Conservation (phyloP, 2,888 invertebrate genomes). For the Amiota communis region DNA sequence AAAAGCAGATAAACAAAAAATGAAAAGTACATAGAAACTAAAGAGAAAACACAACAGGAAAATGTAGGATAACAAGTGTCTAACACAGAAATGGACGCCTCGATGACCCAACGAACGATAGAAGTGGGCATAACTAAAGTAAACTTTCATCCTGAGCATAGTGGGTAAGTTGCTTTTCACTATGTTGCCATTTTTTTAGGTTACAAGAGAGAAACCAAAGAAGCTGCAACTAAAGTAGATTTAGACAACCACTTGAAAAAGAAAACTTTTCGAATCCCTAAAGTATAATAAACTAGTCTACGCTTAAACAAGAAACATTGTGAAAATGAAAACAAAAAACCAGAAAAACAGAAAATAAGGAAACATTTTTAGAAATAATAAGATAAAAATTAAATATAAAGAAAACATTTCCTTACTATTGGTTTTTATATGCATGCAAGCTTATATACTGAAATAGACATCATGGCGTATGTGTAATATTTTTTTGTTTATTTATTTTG, state of each 20-base stretch:
- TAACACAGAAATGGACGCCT: conserved; percentile 23
- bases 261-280: conserved; percentile 22
- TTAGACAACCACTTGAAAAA: conserved; percentile 11
- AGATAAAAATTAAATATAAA: no score
- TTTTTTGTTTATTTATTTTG: no score
- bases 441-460: no score
- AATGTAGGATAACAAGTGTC: conserved; percentile 24
- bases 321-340: not conserved
- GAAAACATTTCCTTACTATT: no score
- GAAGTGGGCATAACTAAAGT: not conserved
- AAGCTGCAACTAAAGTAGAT: not conserved
- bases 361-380: not conserved
- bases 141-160: conserved; percentile 3
- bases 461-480: no score
- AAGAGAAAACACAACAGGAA: conserved; percentile 6
- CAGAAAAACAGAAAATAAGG: not conserved
- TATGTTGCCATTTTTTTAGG: conserved; percentile 14
- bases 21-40: not conserved
- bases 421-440: no score
- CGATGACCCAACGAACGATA: conserved; percentile 17
- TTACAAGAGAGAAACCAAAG: not conserved
- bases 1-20: no score
- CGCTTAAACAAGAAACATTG: conserved; percentile 15
- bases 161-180: not conserved
- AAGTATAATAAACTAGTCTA: conserved; percentile 25